These are phyloP conservation scores for Cynodonichthys magdalenae DNA, from an alignment of 2,797 vertebrate genomes.

Conservation along the genomic window DNA sequence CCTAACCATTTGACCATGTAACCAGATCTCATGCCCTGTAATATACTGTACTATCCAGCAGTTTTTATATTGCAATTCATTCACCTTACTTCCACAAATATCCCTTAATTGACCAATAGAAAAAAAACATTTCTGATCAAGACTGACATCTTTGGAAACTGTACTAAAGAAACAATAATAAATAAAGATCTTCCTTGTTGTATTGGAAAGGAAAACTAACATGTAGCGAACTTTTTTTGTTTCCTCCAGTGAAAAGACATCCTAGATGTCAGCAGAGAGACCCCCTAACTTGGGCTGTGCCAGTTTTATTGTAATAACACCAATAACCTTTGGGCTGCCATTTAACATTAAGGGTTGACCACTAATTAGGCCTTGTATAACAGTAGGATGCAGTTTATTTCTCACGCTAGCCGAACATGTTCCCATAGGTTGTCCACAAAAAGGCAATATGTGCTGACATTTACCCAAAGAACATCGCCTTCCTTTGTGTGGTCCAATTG, in stretches of 20 bases:
- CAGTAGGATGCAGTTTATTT: conserved; percentile 65
- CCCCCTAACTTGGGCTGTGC: conserved; percentile 41
- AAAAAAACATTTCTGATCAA: conserved; percentile 73
- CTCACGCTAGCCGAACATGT: conserved; percentile 58
- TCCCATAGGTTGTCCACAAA: conserved; percentile 39
- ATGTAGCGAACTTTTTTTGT: conserved; percentile 59
- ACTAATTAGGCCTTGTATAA: conserved; percentile 70
- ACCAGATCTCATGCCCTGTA: conserved; percentile 13
- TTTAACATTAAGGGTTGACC: conserved; percentile 63
- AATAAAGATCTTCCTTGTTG: conserved; percentile 58
- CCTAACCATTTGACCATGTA: conserved; percentile 53
- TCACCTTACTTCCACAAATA: conserved; percentile 11
- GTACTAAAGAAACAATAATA: conserved; percentile 60
- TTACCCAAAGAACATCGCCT: conserved; percentile 39
- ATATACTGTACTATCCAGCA: too few relatives aligned
- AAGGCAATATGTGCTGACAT: conserved; percentile 24
- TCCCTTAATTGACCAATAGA: conserved; percentile 57
- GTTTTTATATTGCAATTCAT: conserved; percentile 12
- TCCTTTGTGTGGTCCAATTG: conserved; percentile 16
- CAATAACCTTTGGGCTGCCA: conserved; percentile 62
- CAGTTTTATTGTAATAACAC: conserved; percentile 50
- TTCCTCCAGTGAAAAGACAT: conserved; percentile 58
- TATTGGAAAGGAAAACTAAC: conserved; percentile 59
- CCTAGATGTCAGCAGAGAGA: conserved; percentile 39
- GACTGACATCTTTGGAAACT: conserved; percentile 69